Base-by-base conservation (phyloP, 2,113 vertebrate genomes). In the Scolopax mira region DNA sequence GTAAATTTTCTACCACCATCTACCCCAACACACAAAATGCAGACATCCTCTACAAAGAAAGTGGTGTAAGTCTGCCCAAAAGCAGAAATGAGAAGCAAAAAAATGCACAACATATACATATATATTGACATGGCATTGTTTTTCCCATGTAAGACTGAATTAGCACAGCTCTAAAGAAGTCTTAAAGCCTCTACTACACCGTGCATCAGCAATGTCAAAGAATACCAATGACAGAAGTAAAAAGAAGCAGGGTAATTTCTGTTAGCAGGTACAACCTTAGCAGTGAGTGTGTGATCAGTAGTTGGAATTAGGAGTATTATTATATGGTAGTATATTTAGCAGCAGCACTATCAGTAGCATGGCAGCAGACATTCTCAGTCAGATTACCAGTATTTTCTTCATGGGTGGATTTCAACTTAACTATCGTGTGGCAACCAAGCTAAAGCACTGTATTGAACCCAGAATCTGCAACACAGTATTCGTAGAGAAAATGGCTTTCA, bases 51-150 rank as follows among this genome's bases (percentile, higher is more conserved):
- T 16, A 65, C 13, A 11, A 62, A 42, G 10, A 54, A 87, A 78
- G 48, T 18, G 7, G 24, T 18, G 7, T 31, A 85, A 69, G 28
- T 12, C 60, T 73, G 31, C 13, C 18, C 23, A 94, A 70, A 71
- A 48, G 30, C 22, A 89, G 42, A 80, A 79, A 0, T 7, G 8
- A 62, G 62, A 75, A 66, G 58, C 13, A 19, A 49, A 46, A 42
- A 28, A 24, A 4, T 1, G 0, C 1, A 1, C 12, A 42, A 33
- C 17, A 23, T 6, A 12, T 3, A 14, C 2, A 14, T 3, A 14
- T 23, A 28, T 18, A 65, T 14, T 11, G 42, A 62, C 15, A 79
- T 2, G 7, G n/a, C 27, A 62, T 42, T 66, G 18, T 6, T 37
- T 77, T 48, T 67, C 37, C 18, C 33, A 61, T 13, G 7, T 16